Percentiles rank a stretch among this genome's conserved stretches.
These are phyloP conservation scores for Sardina pilchardus DNA, from an alignment of 2,113 vertebrate genomes.

Conservation along the genomic window DNA sequence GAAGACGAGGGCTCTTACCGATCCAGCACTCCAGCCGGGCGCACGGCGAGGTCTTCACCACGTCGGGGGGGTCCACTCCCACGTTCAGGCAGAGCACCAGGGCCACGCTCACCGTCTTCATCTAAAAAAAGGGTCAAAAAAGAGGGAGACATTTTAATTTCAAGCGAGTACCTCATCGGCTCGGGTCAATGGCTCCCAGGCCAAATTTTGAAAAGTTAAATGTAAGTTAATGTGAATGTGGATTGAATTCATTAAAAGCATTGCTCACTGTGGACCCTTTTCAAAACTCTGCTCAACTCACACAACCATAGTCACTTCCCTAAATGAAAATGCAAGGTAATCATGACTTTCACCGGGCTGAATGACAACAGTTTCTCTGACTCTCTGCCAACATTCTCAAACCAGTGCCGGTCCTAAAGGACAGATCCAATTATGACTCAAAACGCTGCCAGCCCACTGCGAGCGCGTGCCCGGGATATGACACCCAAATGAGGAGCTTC, in stretches of 20 bases:
- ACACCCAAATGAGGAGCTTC: neutral
- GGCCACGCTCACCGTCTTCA: slow-evolving; percentile 99
- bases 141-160: neutral
- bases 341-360: slow-evolving; percentile 14
- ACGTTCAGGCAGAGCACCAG: slow-evolving; percentile 97
- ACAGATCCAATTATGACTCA: neutral
- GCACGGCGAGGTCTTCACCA: slow-evolving; percentile 97
- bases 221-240: neutral
- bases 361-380: neutral
- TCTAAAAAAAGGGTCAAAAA: slow-evolving; percentile 67
- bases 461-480: neutral
- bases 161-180: neutral
- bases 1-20: slow-evolving; percentile 71
- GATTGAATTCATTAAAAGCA: neutral
- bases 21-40: slow-evolving; percentile 97
- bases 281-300: neutral
- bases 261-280: neutral
- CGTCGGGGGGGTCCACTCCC: slow-evolving; percentile 95
- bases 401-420: neutral
- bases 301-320: neutral
- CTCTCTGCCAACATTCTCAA: neutral
- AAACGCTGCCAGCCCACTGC: neutral
- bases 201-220: neutral
- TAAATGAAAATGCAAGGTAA: neutral
- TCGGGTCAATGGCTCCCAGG: neutral